Conservation (phyloP, 2,797 vertebrate genomes). For the Sebastes baramenuke region DNA sequence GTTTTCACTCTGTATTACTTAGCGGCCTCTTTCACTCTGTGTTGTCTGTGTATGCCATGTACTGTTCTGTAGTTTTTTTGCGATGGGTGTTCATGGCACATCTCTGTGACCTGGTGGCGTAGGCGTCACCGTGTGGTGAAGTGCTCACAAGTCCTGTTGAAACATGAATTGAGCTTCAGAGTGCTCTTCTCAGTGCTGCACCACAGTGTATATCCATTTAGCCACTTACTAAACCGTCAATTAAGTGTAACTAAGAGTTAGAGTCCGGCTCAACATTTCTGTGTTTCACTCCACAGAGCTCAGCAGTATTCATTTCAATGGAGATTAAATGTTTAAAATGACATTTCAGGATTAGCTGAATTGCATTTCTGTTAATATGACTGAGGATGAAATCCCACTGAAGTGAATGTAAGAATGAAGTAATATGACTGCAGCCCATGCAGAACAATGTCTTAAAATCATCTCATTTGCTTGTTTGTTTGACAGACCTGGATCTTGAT, state of each 20-base stretch:
- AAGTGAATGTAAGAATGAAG: slow-evolving; percentile 22
- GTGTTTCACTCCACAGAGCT: slow-evolving; percentile 33
- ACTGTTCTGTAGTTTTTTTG: neutral
- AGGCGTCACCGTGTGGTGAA: slow-evolving; percentile 32
- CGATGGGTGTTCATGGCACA: slow-evolving; percentile 10
- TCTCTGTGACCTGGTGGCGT: slow-evolving; percentile 34
- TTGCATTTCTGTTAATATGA: neutral
- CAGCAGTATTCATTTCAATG: slow-evolving; percentile 50
- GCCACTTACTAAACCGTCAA: slow-evolving; percentile 51
- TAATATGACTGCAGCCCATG: slow-evolving; percentile 9
- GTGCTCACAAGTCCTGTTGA: slow-evolving; percentile 25
- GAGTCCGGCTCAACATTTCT: slow-evolving; percentile 9
- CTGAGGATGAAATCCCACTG: slow-evolving; percentile 12
- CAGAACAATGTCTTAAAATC: neutral
- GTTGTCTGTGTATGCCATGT: slow-evolving; percentile 7
- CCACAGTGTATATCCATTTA: slow-evolving; percentile 49
- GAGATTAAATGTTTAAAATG: slow-evolving; percentile 32
- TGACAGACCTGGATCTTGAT: neutral
- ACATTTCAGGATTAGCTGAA: slow-evolving; percentile 24
- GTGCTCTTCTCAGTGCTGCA: slow-evolving; percentile 23
- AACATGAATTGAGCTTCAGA: slow-evolving; percentile 17
- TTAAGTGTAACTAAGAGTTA: slow-evolving; percentile 37
- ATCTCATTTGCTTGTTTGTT: neutral
- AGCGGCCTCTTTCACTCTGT: neutral
- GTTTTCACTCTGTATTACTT: neutral